Evolutionary conservation across 2,888 invertebrate species (phyloP).

Genomic region (Silvanus unidentatus): DNA sequence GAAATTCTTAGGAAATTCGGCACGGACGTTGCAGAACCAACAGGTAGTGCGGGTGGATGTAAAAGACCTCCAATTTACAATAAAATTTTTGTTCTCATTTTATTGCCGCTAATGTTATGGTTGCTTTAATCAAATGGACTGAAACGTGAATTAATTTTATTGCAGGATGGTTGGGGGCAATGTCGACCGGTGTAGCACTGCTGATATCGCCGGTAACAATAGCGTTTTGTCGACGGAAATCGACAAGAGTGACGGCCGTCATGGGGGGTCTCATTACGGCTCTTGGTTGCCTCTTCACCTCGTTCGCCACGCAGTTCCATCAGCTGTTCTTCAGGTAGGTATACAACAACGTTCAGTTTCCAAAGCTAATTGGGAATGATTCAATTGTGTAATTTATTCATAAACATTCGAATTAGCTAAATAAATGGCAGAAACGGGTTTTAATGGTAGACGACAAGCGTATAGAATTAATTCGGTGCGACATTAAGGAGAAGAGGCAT

Average conservation of each 20-base stretch:
- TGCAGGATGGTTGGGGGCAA: constrained; percentile 79
- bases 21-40: constrained; percentile 54
- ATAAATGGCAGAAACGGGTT: too few species aligned
- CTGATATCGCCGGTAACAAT: constrained; percentile 79
- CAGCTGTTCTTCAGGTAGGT: constrained; percentile 80
- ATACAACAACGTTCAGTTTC: too few species aligned
- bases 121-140: too few species aligned
- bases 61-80: background rate
- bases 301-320: constrained; percentile 84
- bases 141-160: constrained; percentile 39
- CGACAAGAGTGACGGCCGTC: constrained; percentile 81
- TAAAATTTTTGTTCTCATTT: background rate
- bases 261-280: constrained; percentile 82
- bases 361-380: too few species aligned
- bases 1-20: constrained; percentile 48
- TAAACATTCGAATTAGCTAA: too few species aligned
- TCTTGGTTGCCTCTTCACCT: constrained; percentile 81
- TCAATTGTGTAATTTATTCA: too few species aligned
- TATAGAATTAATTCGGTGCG: too few species aligned
- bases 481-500: too few species aligned
- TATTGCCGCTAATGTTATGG: background rate
- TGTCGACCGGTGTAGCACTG: constrained; percentile 72
- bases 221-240: constrained; percentile 78
- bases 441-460: too few species aligned
- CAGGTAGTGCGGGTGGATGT: constrained; percentile 55